phyloP scores from a whole-genome alignment of 2,888 invertebrate species.

The Halictus quadricinctus region DNA sequence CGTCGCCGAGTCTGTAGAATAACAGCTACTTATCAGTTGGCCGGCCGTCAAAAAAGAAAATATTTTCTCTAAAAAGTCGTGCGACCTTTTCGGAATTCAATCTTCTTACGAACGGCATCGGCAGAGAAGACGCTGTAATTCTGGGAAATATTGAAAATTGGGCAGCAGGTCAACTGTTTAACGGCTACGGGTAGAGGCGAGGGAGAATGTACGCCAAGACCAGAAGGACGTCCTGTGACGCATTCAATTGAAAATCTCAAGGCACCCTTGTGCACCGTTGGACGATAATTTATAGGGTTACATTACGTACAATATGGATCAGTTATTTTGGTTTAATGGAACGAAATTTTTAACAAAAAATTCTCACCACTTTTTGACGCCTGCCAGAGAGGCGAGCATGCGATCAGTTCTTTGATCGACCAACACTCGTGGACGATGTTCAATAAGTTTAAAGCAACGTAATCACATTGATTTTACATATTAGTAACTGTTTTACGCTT shows the following conservation, averaged over 20 bases:
- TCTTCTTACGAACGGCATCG: not conserved
- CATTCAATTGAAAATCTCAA: conserved; percentile 80
- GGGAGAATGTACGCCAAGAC: conserved; percentile 75
- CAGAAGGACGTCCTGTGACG: conserved; percentile 79
- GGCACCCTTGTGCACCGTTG: conserved; percentile 75
- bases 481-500: not conserved
- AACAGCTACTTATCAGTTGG: not conserved
- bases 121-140: conserved; percentile 50
- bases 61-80: conserved; percentile 67
- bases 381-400: not conserved
- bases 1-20: conserved; percentile 51
- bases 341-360: conserved; percentile 50
- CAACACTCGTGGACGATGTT: not conserved
- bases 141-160: conserved; percentile 60
- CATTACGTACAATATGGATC: conserved; percentile 71
- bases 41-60: conserved; percentile 58
- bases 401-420: conserved; percentile 2
- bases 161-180: conserved; percentile 59
- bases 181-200: conserved; percentile 59
- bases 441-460: conserved; percentile 1
- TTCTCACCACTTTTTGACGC: not conserved
- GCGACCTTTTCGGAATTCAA: not conserved
- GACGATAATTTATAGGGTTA: conserved; percentile 73
- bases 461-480: not conserved
- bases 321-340: conserved; percentile 62